Evolutionary conservation across 1,140 invertebrate genomes (phyloP), one percentile per base, ranked within the genome.

Genomic region (Steinernema khuongi): DNA sequence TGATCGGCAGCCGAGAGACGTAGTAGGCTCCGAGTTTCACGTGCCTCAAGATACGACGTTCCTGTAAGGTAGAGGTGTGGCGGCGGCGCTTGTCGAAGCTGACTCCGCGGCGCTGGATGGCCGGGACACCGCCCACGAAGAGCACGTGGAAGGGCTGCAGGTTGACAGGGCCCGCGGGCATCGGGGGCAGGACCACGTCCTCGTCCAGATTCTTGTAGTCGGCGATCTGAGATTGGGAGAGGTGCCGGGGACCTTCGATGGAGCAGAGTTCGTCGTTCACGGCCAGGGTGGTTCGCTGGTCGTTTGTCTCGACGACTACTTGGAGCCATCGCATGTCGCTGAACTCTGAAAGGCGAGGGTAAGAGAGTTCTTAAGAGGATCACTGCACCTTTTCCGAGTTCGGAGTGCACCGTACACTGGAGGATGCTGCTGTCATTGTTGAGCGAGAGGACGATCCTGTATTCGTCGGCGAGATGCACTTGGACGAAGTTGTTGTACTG

Each of bases 401-500:
- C 31, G 1, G 79, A 68, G 50, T 66, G 36, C 1, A 80, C 66
- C 1, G 74, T 50, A 66, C 79, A 80, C 31, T 74, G 67, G 17
- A n/a, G 17, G 43, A 80, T 68, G 19, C 72, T 66, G n/a, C 70
- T 77, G n/a, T 70, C 30, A 66, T 80, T 80, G 74, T 80, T 80
- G 29, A 80, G 1, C 33, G 79, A 79, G 30, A 81, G 72, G 30
- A 81, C 67, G 30, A 81, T 79, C 22, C 74, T 69, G 60, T 77
- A 78, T 11, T 79, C 80, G 68, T 83, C 77, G 14, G 72, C 74
- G 7, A 86, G 71, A 44, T 86, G 83, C 11, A 86, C 74, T 71
- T 86, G 86, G 1, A 87, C 60, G 75, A 87, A 86, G 80, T 87
- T 87, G 70, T 85, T 84, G 18, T 82, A 72, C 4, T 86, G 81